Evolutionary conservation across 2,113 vertebrate species (phyloP).

Genomic region (Sinocyclocheilus anophthalmus): DNA sequence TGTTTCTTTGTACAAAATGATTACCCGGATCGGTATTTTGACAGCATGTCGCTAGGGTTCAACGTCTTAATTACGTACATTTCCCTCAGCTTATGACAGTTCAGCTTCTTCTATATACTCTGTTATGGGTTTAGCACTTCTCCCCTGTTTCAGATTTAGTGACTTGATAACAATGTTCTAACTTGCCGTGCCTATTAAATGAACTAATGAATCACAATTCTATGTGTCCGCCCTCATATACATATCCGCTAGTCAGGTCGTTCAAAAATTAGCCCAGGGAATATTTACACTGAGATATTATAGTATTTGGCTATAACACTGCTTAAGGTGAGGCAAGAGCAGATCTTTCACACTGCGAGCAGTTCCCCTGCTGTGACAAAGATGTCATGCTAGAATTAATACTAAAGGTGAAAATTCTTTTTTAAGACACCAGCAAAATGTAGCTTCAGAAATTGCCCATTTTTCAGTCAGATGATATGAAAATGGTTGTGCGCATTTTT

Average conservation of each 20-base stretch:
- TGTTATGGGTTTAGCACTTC: too few species aligned
- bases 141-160: too few species aligned
- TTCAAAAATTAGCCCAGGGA: conserved; percentile 21
- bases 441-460: too few species aligned
- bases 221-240: too few species aligned
- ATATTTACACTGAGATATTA: too few species aligned
- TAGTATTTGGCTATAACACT: background rate
- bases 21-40: background rate
- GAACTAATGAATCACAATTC: too few species aligned
- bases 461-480: too few species aligned
- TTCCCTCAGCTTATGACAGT: background rate
- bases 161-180: too few species aligned
- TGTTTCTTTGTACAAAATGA: background rate
- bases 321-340: background rate
- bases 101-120: background rate
- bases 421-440: too few species aligned
- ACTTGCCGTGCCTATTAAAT: too few species aligned
- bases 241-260: background rate
- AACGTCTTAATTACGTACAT: background rate
- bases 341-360: background rate
- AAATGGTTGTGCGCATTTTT: too few species aligned
- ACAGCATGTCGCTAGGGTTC: background rate
- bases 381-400: conserved; percentile 57
- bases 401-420: conserved; percentile 63
- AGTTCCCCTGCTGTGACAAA: conserved; percentile 36